Base-by-base conservation (phyloP, 2,888 invertebrate species). In the Oxyteleia sp. region DNA sequence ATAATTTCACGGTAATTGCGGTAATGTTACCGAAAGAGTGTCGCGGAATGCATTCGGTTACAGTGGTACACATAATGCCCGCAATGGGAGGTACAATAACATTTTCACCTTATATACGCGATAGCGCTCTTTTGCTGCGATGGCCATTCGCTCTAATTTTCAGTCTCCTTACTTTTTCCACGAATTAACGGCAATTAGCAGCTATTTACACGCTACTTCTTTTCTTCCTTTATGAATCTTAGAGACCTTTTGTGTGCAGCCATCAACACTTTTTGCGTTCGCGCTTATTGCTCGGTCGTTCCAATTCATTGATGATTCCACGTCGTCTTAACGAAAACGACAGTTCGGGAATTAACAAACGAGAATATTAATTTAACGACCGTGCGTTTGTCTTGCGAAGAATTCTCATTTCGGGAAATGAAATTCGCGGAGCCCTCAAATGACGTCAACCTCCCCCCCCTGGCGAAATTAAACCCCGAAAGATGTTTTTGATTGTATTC, bases 181-280 rank as follows among this genome's bases (percentile, higher is more conserved):
- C 61, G 59, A 76, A 76, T 71, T 72, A 76, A 71, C 75, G 82
- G 43, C 84, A 82, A 84, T 84, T 81, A 84, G 68, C 76, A 68
- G 59, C 81, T 74, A 78, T 84, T 82, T 74, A 41, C 69, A 68
- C 66, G 76, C 38, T 76, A 43, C 49, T 49, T 32, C 49, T n/a
- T 59, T 61, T 81, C 64, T 55, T 55, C 38, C 38, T 71, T 72
- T 41, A 18, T 41, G 49, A 41, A 49, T 59, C 55, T 43, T 35
- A 29, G 47, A 29, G 64, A 32, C 53, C 55, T 43, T 45, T 16
- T 23, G 32, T 16, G 55, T 55, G 23, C 18, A 45, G 47, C 23
- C 45, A n/a, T 10, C 59, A 53, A 32, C 38, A 43, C 15, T 66
- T 59, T 68, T 49, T 59, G 35, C 35, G n/a, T 16, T 32, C 29